These are phyloP conservation scores for Gonatopus flavifemur DNA, from an alignment of 1,140 invertebrate species.

Conservation along the genomic window DNA sequence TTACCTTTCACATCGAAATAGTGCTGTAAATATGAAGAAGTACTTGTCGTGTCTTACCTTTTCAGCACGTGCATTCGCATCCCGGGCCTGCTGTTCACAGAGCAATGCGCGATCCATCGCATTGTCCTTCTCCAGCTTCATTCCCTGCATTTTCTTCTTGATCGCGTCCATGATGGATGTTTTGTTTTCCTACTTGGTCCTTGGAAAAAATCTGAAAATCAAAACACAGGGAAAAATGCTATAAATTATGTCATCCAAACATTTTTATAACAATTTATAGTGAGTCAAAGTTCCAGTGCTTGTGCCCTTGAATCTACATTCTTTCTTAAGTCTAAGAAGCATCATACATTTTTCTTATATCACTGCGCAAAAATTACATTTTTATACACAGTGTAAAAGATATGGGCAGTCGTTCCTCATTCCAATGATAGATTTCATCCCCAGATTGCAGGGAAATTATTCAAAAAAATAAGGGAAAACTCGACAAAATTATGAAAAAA, in stretches of 20 bases:
- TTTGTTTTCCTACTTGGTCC: conserved; percentile 43
- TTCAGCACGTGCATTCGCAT: conserved; percentile 89
- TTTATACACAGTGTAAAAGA: no score
- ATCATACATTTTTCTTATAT: no score
- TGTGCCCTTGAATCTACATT: conserved; percentile 10
- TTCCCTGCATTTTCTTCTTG: conserved; percentile 99
- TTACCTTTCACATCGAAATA: no score
- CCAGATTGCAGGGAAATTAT: no score
- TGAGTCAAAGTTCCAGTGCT: conserved; percentile 12
- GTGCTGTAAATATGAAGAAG: no score
- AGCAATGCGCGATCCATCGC: conserved; percentile 90
- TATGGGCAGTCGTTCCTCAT: no score
- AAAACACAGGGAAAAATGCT: neutral
- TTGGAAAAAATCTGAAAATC: conserved; percentile 22
- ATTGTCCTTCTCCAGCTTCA: conserved; percentile 99
- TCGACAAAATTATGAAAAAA: no score
- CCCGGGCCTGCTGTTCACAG: conserved; percentile 91
- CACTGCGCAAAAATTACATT: no score
- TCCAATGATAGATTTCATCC: no score
- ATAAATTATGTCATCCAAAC: conserved; percentile 18
- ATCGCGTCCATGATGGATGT: conserved; percentile 91
- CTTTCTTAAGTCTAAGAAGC: no score
- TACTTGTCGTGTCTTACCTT: no score
- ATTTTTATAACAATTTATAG: conserved; percentile 6
- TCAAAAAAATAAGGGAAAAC: no score